Conservation (phyloP, 2,113 vertebrate species). For the Sylvicapra grimmia region DNA sequence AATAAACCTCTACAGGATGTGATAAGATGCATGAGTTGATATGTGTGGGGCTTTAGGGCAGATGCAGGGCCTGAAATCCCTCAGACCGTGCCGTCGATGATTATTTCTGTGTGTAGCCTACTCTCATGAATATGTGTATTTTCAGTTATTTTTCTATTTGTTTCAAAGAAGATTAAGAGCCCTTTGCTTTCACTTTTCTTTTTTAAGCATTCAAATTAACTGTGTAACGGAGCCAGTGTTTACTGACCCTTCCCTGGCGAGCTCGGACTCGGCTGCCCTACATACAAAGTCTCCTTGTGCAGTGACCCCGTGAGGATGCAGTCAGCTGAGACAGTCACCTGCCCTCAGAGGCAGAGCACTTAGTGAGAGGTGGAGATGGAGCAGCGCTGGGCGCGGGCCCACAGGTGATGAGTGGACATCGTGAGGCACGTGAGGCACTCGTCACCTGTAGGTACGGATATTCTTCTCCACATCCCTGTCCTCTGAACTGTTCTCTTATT, state of each 20-base stretch:
- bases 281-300: neutral
- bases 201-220: neutral
- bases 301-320: neutral
- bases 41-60: neutral
- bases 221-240: neutral
- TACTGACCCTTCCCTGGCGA: neutral
- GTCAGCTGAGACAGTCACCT: neutral
- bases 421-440: accelerated
- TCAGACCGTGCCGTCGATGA: neutral
- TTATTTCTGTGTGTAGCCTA: neutral
- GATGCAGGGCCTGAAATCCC: neutral
- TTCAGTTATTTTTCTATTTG: neutral
- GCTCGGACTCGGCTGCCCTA: neutral
- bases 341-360: neutral
- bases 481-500: neutral
- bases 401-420: neutral
- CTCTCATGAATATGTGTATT: neutral
- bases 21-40: neutral
- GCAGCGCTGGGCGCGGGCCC: accelerated
- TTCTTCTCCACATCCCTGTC: neutral
- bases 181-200: neutral
- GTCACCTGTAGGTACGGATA: accelerated
- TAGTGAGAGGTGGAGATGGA: neutral
- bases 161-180: neutral
- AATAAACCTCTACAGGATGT: neutral